phyloP scores from a whole-genome alignment of 2,113 vertebrate genomes.

The Trogon melanurus region DNA sequence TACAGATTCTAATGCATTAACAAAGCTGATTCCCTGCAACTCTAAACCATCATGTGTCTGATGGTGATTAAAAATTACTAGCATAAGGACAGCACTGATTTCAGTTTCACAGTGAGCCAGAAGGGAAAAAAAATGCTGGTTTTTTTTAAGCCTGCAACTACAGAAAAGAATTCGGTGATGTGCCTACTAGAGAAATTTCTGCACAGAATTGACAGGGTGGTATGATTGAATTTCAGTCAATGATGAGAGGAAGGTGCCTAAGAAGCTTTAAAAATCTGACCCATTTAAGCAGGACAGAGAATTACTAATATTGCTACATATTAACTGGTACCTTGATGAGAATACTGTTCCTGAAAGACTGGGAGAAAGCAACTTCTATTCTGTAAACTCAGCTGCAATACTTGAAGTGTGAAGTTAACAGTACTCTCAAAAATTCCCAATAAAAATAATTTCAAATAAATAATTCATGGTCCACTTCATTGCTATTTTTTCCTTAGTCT shows the following conservation, averaged over 20 bases:
- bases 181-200: neutral
- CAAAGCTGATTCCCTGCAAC: neutral
- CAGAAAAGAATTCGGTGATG: neutral
- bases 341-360: neutral
- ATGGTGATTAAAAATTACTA: conserved; percentile 39
- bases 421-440: conserved; percentile 26
- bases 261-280: neutral
- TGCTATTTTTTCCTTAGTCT: conserved; percentile 30
- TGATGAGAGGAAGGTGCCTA: neutral
- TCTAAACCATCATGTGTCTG: neutral
- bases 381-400: neutral
- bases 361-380: neutral
- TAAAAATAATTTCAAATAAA: conserved; percentile 17
- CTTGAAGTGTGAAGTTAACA: conserved; percentile 30
- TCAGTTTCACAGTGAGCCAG: neutral
- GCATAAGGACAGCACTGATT: neutral
- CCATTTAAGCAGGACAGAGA: neutral
- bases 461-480: conserved; percentile 27
- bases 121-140: fast-evolving
- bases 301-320: neutral
- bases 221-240: neutral
- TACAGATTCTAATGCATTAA: conserved; percentile 12
- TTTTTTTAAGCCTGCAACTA: neutral
- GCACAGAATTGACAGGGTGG: neutral
- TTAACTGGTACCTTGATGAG: neutral